Base-by-base conservation (phyloP, 2,797 vertebrate species). In the Esox masquinongy region DNA sequence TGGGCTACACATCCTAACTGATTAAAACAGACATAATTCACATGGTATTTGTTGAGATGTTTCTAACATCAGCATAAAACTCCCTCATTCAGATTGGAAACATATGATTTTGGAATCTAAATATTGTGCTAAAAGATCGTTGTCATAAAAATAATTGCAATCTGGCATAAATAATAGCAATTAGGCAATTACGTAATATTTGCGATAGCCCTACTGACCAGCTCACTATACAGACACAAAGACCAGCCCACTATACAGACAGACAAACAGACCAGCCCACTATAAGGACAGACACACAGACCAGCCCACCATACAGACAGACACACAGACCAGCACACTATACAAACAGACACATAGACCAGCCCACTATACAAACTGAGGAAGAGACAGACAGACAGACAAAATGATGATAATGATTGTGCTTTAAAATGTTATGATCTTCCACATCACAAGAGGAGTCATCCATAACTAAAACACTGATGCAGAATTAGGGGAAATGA, bases 401-500 rank as follows among this genome's bases (percentile, higher is more conserved):
- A 1, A 39, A 8, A 39, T 31, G 1, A 31, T 39, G 36, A 39
- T 68, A 68, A 68, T 39, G 26, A 39, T n/a, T 15, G 15, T 68
- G 29, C 34, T 68, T 39, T 22, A 19, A 39, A 39, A 39, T 8
- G 7, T 39, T 39, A 86, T 85, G 83, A 72, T 80, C 9, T 36
- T 8, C 19, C 87, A 78, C 88, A 84, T 86, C 85, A 84, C 77
- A 67, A 19, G 66, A 24, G 79, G 66, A 61, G 79, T 80, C 73
- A 75, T 72, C 69, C n/a, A 68, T 73, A 80, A 80, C 73, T 56
- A 85, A 83, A 88, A 85, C 81, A 89, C 84, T 85, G 87, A 88
- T 83, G 74, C 71, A 34, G 84, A 88, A 79, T 59, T 12, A 14
- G 61, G 83, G 89, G 88, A 91, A 91, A 82, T 70, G 74, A 82